These are phyloP conservation scores for Hirtodrosophila confusa DNA, from an alignment of 2,888 invertebrate species.

Conservation along the genomic window DNA sequence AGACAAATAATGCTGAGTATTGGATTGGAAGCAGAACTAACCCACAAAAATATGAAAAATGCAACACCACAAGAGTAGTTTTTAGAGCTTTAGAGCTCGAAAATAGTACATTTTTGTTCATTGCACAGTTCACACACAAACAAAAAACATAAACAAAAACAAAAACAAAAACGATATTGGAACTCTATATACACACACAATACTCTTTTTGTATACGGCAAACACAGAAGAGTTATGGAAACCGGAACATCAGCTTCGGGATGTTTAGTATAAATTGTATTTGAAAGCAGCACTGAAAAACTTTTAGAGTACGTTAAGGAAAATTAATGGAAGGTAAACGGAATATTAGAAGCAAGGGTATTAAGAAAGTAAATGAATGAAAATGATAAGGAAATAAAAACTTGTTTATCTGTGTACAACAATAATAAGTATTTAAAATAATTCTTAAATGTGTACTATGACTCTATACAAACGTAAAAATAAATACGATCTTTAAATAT, in stretches of 20 bases:
- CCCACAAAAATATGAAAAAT: constrained; percentile 16
- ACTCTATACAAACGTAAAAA: constrained; percentile 54
- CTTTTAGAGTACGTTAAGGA: constrained; percentile 45
- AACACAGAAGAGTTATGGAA: constrained; percentile 14
- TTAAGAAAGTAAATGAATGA: constrained; percentile 13
- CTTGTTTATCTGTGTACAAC: constrained; percentile 79
- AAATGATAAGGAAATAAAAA: constrained; percentile 63
- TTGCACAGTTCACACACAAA: constrained; percentile 33
- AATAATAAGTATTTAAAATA: constrained; percentile 68
- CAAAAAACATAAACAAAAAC: no score
- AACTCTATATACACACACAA: constrained; percentile 10
- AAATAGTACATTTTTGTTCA: constrained; percentile 27
- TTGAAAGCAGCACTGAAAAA: constrained; percentile 64
- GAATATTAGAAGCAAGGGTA: constrained; percentile 24
- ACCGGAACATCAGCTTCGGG: constrained; percentile 27
- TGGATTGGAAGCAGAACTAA: constrained; percentile 44
- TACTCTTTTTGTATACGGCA: constrained; percentile 29
- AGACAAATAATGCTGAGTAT: constrained; percentile 35
- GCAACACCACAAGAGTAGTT: constrained; percentile 26
- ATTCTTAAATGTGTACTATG: constrained; percentile 71
- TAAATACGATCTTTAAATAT: constrained; percentile 19
- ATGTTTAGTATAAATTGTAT: constrained; percentile 38
- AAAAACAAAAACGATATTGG: constrained; percentile 15
- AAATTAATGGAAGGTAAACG: constrained; percentile 20
- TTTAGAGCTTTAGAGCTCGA: constrained; percentile 26